Evolutionary conservation across 2,797 vertebrate genomes (phyloP).

Genomic region (Loriculus beryllinus): DNA sequence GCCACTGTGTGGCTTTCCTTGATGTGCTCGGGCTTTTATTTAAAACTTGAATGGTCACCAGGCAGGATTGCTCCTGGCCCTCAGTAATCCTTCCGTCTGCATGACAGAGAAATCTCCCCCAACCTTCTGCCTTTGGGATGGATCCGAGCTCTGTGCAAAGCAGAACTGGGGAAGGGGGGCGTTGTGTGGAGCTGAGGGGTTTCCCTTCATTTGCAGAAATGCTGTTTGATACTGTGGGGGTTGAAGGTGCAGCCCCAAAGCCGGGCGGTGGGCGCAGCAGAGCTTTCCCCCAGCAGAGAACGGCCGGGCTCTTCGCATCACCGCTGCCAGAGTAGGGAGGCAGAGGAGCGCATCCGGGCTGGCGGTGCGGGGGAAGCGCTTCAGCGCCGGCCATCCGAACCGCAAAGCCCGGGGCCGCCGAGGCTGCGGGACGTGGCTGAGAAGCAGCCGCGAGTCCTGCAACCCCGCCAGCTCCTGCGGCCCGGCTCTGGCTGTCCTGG

Average conservation of each 20-base stretch:
- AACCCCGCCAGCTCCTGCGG: not conserved
- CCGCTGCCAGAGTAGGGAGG: not conserved
- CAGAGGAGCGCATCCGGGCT: not conserved
- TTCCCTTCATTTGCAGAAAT: not conserved
- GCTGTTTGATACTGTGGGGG: not conserved
- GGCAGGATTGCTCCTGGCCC: not conserved
- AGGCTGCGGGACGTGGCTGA: not conserved
- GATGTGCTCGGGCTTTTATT: not conserved
- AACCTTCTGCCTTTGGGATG: not conserved
- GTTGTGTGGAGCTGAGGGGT: not conserved
- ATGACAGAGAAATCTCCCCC: not conserved
- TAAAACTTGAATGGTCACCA: accelerated
- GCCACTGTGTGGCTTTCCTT: not conserved
- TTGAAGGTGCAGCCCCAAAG: not conserved
- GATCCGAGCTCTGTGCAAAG: not conserved
- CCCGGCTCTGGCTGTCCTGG: accelerated
- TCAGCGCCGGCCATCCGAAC: not conserved
- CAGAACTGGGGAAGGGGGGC: not conserved
- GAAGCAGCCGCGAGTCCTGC: accelerated
- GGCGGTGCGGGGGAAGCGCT: not conserved
- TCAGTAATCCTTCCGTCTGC: not conserved
- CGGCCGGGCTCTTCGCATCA: accelerated
- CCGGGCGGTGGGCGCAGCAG: not conserved
- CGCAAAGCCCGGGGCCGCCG: not conserved
- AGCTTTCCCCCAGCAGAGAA: not conserved